Evolutionary conservation across 2,797 vertebrate species (phyloP), one percentile per base, ranked within the genome.

Genomic region (Sebastes matsubarae): DNA sequence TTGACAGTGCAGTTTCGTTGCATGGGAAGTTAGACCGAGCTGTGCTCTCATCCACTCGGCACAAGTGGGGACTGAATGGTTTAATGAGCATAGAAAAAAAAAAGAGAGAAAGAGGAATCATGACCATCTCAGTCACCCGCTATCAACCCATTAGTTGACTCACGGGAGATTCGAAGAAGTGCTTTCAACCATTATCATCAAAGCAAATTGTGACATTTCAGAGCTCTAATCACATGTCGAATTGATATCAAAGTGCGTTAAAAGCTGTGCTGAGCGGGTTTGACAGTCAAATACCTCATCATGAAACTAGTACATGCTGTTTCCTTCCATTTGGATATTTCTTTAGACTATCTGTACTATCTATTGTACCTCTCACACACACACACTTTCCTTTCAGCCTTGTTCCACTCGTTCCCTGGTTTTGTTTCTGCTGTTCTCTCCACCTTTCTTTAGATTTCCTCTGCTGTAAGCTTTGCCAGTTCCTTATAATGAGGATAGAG

Each of bases 401-500:
- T 22, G 27, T 29, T 36, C 18, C 11, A 4, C 14, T 60, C 3
- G 1, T 57, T 68, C 57, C 29, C 22, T 14, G 5, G 18, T 68
- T 54, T 14, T 14, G 11, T 63, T 82, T 72, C 30, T 71, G 30
- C 64, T 6, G 2, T 14, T 73, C 59, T 60, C 22, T 80, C 71
- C 68, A 59, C 34, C 32, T 71, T 77, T 67, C 75, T 69, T 50
- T 22, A 27, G 36, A 67, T 77, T 32, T 50, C 52, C 57, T 84
- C 46, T 71, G 22, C 61, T 36, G 30, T 82, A 82, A 87, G 72
- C 67, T 72, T 81, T 80, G 63, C 71, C 75, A n/a, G 13, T 68
- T 57, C 54, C 75, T 82, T 71, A 74, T 89, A 88, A 89, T 84
- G 77, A 88, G 71, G 66, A 66, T 63, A 57, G 13, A 27, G 85